phyloP scores from a whole-genome alignment of 2,888 invertebrate species.

The Helleia helle region DNA sequence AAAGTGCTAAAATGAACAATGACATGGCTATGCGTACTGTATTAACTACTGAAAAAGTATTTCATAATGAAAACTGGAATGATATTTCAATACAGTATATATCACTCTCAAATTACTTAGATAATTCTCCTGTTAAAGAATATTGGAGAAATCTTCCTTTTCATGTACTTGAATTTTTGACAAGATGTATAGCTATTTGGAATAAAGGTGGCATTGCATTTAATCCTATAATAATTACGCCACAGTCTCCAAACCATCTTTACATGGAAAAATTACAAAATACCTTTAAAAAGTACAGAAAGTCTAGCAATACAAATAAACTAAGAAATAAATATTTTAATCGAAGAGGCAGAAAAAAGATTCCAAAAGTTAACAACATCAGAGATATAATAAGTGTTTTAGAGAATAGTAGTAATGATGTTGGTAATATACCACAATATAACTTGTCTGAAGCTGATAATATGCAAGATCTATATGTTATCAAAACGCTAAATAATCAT shows the following conservation, averaged over 20 bases:
- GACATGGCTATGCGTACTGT: constrained; percentile 45
- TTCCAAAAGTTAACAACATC: constrained; percentile 46
- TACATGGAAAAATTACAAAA: constrained; percentile 42
- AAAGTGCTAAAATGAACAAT: constrained; percentile 43
- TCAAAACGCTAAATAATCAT: neutral
- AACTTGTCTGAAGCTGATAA: constrained; percentile 42
- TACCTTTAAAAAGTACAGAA: constrained; percentile 33
- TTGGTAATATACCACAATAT: constrained; percentile 26
- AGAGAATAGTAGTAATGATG: constrained; percentile 29
- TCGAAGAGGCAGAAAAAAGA: too few relatives aligned
- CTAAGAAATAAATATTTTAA: too few relatives aligned
- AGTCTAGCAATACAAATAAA: constrained; percentile 16
- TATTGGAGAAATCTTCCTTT: constrained; percentile 41
- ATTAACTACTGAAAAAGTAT: constrained; percentile 27
- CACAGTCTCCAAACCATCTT: constrained; percentile 31
- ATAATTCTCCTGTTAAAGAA: constrained; percentile 44
- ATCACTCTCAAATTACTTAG: constrained; percentile 38
- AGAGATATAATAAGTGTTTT: constrained; percentile 53
- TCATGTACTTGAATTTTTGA: constrained; percentile 43
- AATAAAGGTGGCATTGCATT: constrained; percentile 57
- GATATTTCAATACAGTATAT: constrained; percentile 36
- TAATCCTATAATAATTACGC: constrained; percentile 44
- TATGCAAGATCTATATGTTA: constrained; percentile 11
- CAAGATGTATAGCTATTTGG: constrained; percentile 52
- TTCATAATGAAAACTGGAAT: constrained; percentile 18